These are phyloP conservation scores for Oncopodura yosiiana DNA, from an alignment of 1,140 invertebrate genomes.

Conservation along the genomic window DNA sequence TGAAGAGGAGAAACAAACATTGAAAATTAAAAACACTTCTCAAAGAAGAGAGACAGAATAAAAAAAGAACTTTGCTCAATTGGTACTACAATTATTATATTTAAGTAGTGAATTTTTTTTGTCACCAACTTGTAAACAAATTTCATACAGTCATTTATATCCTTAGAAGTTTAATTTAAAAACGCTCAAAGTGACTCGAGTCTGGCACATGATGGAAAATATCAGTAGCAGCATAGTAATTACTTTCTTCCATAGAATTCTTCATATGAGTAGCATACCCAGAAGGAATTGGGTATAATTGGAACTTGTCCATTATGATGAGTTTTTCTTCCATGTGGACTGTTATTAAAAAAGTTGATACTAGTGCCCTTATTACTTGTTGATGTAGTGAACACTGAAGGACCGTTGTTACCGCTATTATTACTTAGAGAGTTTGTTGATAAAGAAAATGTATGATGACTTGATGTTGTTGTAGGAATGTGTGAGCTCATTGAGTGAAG, in stretches of 20 bases:
- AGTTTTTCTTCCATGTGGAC: background rate
- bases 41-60: too few relatives aligned
- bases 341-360: background rate
- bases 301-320: background rate
- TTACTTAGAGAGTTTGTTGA: constrained; percentile 3
- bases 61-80: too few relatives aligned
- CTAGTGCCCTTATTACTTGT: background rate
- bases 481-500: background rate
- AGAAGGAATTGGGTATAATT: background rate
- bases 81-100: too few relatives aligned
- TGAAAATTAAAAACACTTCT: too few relatives aligned
- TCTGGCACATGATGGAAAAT: constrained; percentile 33
- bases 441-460: background rate
- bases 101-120: too few relatives aligned
- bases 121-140: too few relatives aligned
- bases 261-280: background rate
- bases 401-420: constrained; percentile 8
- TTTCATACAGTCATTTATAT: too few relatives aligned
- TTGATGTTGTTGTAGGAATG: background rate
- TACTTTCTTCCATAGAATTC: constrained; percentile 18
- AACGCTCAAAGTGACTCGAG: constrained; percentile 32
- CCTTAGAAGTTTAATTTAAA: too few relatives aligned
- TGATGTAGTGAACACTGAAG: constrained; percentile 18
- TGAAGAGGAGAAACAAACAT: too few relatives aligned
- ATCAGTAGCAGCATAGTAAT: constrained; percentile 33